These are phyloP conservation scores for Crocallis elinguaria DNA, from an alignment of 2,888 invertebrate species.

Conservation along the genomic window DNA sequence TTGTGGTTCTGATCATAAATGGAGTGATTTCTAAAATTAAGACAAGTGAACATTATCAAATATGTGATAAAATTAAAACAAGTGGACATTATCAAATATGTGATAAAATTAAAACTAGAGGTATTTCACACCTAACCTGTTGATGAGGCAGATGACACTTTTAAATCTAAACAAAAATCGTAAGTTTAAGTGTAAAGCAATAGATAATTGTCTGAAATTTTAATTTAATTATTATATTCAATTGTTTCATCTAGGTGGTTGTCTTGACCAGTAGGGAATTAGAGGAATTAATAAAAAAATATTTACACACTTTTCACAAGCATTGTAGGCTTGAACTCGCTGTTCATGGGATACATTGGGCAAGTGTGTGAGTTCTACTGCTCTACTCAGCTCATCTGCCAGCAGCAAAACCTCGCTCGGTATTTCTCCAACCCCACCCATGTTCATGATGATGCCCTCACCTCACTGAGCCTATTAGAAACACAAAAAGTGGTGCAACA, in stretches of 20 bases:
- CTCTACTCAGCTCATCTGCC: slow-evolving; percentile 91
- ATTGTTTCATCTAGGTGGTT: slow-evolving; percentile 1
- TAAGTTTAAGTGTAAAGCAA: background rate
- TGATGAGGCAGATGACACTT: too few species aligned
- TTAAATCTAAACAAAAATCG: too few species aligned
- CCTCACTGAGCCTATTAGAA: slow-evolving; percentile 38
- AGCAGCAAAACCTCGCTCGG: slow-evolving; percentile 87
- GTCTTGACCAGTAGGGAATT: background rate
- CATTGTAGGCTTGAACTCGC: slow-evolving; percentile 92
- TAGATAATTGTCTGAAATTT: too few species aligned
- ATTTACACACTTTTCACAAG: slow-evolving; percentile 88
- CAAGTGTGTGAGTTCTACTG: slow-evolving; percentile 93
- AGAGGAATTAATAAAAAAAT: background rate
- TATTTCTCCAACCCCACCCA: slow-evolving; percentile 70
- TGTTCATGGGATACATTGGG: slow-evolving; percentile 90
- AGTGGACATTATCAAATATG: too few species aligned
- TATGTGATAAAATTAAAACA: too few species aligned
- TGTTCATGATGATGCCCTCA: slow-evolving; percentile 63
- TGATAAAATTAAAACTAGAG: too few species aligned
- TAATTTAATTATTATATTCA: too few species aligned
- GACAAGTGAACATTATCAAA: too few species aligned
- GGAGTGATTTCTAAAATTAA: too few species aligned
- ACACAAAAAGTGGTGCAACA: slow-evolving; percentile 15
- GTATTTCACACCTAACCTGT: too few species aligned
- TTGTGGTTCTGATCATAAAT: too few species aligned